Evolutionary conservation across 2,888 invertebrate genomes (phyloP).

Genomic region (Drosophila aldrichi): DNA sequence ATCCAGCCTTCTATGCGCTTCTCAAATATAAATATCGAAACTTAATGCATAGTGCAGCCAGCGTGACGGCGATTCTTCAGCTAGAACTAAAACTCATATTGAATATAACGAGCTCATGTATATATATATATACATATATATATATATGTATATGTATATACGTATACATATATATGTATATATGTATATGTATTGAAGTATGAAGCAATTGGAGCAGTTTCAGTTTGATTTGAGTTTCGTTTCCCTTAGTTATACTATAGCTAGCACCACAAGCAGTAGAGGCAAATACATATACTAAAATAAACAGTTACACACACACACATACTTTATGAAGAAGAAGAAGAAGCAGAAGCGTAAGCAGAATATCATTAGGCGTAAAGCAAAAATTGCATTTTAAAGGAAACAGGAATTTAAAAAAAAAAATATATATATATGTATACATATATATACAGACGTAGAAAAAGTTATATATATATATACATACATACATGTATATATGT

Average conservation of each 20-base stretch:
- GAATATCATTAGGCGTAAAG: conserved; percentile 78
- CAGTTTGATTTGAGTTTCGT: conserved; percentile 32
- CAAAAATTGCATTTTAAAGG: conserved; percentile 78
- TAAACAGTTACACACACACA: conserved; percentile 26
- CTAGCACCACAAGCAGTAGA: conserved; percentile 59
- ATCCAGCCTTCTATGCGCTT: conserved; percentile 23
- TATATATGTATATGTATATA: not conserved
- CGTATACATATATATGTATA: not conserved
- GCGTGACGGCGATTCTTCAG: not conserved
- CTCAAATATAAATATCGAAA: not conserved
- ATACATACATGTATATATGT: conserved; percentile 46
- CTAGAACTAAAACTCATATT: conserved; percentile 14
- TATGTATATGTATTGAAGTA: not conserved
- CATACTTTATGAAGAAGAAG: conserved; percentile 20
- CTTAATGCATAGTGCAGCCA: conserved; percentile 1
- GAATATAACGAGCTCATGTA: not conserved
- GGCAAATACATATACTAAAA: conserved; percentile 31
- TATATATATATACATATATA: not conserved
- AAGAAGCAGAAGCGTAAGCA: conserved; percentile 39
- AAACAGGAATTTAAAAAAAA: conserved; percentile 79
- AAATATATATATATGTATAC: conserved; percentile 50
- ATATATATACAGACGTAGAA: conserved; percentile 66
- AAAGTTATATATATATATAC: conserved; percentile 51
- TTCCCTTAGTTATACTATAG: conserved; percentile 39
- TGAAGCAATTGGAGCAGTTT: conserved; percentile 16